Base-by-base conservation (phyloP, 2,888 invertebrate genomes). In the Mallateleia sp. region DNA sequence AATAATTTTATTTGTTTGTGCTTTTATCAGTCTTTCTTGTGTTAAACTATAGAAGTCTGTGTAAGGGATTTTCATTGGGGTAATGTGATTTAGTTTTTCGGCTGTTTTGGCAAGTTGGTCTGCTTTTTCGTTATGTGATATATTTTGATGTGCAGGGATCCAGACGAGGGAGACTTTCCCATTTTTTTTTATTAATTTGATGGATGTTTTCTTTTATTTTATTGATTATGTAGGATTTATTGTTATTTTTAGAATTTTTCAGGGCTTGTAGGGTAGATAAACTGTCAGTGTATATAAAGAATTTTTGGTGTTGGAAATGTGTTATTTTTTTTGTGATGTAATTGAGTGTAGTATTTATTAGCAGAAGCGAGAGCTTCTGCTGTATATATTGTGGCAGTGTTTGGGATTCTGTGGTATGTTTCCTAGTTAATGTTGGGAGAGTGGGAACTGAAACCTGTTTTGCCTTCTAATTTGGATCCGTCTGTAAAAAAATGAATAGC, bases 341-440 rank as follows among this genome's bases (percentile, higher is more conserved):
- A n/a, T n/a, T n/a, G n/a, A n/a, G n/a, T n/a, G n/a, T n/a, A n/a
- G n/a, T n/a, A n/a, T n/a, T n/a, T n/a, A n/a, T n/a, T n/a, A n/a
- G n/a, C n/a, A n/a, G n/a, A n/a, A n/a, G 62, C 62, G 9, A 64
- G 9, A 11, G 62, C 62, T 45, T 64, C 62, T 7, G 62, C 62
- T 15, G 62, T 42, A 15, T 42, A 64, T 8, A 64, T 64, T 24
- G 62, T 24, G n/a, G 62, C 62, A 38, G 38, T 1, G n/a, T 64
- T 18, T 20, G 22, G 3, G 14, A 60, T 60, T 38, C 60, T 60
- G 6, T 18, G 15, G 14, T 34, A 60, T 11, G 15, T 9, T 8
- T 34, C 4, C 60, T 38, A 60, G 5, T 20, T 3, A 7, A 11
- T n/a, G 14, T 38, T 38, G 9, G 24, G 62, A 24, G 45, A 38